Conservation (phyloP, 2,888 invertebrate species). For the Drosophila basisetae region DNA sequence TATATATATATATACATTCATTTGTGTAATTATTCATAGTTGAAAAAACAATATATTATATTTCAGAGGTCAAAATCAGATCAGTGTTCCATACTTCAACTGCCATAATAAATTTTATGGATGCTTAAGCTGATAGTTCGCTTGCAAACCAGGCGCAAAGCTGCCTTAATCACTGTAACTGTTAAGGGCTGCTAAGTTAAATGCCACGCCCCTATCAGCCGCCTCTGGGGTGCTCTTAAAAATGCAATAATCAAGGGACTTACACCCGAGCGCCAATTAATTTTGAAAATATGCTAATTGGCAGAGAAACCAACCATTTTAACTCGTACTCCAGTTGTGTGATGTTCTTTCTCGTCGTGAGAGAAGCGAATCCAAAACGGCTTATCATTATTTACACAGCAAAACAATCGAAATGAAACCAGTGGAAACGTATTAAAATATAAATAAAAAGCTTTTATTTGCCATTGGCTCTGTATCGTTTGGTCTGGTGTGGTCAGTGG, state of each 20-base stretch:
- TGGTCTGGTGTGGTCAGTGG: conserved; percentile 40
- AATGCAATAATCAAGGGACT: conserved; percentile 23
- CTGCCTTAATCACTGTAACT: neutral
- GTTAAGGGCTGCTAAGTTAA: conserved; percentile 17
- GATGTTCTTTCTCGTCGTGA: conserved; percentile 16
- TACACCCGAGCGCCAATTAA: conserved; percentile 60
- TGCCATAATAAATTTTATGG: neutral
- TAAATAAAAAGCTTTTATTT: conserved; percentile 72
- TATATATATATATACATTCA: neutral
- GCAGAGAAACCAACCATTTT: conserved; percentile 27
- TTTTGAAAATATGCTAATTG: conserved; percentile 72
- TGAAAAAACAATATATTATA: neutral
- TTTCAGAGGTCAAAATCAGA: neutral
- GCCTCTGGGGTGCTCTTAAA: conserved; percentile 27
- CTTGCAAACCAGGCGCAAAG: neutral
- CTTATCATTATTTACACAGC: conserved; percentile 74
- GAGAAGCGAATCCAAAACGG: conserved; percentile 34
- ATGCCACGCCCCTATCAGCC: conserved; percentile 9
- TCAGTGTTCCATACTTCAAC: neutral
- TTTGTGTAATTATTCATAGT: neutral
- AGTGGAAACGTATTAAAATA: conserved; percentile 59
- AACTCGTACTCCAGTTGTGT: conserved; percentile 2
- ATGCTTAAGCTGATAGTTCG: conserved; percentile 1
- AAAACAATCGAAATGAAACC: conserved; percentile 43
- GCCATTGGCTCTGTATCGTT: conserved; percentile 28